phyloP scores from a whole-genome alignment of 2,113 vertebrate genomes.

The Chrysochloris asiatica region DNA sequence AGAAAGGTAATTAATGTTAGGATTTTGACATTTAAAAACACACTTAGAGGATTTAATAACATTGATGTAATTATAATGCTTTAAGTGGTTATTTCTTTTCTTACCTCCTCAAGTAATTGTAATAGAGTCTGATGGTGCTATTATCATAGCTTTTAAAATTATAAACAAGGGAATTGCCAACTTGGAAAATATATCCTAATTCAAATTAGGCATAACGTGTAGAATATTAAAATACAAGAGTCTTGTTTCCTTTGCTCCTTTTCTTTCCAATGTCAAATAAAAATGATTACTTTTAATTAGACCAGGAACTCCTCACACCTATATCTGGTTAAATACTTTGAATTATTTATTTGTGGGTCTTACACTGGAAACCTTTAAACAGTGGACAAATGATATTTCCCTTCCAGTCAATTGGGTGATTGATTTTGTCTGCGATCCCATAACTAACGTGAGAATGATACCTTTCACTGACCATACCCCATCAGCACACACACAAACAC shows the following conservation, averaged over 20 bases:
- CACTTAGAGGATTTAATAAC: constrained; percentile 63
- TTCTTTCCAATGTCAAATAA: constrained; percentile 53
- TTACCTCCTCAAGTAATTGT: constrained; percentile 65
- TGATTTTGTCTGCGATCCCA: background rate
- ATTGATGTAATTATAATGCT: constrained; percentile 68
- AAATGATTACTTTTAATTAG: constrained; percentile 66
- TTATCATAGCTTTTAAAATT: constrained; percentile 66
- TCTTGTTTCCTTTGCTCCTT: constrained; percentile 10
- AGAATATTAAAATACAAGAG: constrained; percentile 62
- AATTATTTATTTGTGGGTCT: constrained; percentile 9
- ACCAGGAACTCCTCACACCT: background rate
- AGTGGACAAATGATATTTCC: constrained; percentile 29
- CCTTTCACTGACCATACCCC: constrained; percentile 17
- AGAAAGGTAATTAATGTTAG: constrained; percentile 69
- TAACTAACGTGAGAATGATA: constrained; percentile 1
- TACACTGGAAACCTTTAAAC: background rate
- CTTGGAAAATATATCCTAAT: constrained; percentile 61
- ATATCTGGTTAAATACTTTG: constrained; percentile 41
- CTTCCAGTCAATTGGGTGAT: background rate
- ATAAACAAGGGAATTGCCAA: constrained; percentile 70
- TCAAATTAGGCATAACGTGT: constrained; percentile 68
- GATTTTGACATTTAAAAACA: constrained; percentile 75
- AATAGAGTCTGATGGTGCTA: constrained; percentile 54
- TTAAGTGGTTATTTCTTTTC: constrained; percentile 70
- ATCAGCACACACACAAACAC: no score